These are phyloP conservation scores for Hippocampus barbouri DNA, from an alignment of 2,113 vertebrate species.

Conservation along the genomic window DNA sequence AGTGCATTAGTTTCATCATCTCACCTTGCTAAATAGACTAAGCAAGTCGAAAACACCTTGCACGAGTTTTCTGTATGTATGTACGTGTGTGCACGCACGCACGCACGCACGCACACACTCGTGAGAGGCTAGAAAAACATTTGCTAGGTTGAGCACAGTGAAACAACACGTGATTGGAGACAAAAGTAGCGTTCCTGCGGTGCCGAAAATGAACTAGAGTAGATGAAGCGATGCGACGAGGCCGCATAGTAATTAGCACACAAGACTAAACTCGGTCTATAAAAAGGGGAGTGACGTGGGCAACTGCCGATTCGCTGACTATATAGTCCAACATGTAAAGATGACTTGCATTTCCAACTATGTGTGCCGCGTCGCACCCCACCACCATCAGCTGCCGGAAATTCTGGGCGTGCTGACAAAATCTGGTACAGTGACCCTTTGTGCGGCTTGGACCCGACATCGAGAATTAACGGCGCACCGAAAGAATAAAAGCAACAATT, in stretches of 20 bases:
- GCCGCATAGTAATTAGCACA: constrained; percentile 6
- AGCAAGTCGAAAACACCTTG: too few relatives aligned
- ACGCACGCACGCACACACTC: neutral
- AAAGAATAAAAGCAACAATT: neutral
- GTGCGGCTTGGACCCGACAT: neutral
- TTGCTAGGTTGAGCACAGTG: neutral
- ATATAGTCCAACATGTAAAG: constrained; percentile 23
- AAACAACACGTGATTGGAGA: neutral
- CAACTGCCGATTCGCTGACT: constrained; percentile 24
- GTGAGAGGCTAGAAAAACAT: neutral
- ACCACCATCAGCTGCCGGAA: constrained; percentile 45
- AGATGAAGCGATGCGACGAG: neutral
- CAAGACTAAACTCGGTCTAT: constrained; percentile 13
- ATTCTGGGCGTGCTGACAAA: constrained; percentile 48
- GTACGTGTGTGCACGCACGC: too few relatives aligned
- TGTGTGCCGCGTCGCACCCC: constrained; percentile 34
- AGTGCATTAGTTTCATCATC: neutral
- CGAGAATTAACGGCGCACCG: neutral
- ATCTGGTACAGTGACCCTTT: constrained; percentile 24
- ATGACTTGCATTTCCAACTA: constrained; percentile 45
- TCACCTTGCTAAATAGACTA: too few relatives aligned
- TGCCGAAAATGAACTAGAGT: constrained; percentile 4
- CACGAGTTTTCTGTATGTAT: too few relatives aligned
- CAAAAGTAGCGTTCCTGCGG: neutral
- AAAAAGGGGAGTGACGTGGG: constrained; percentile 16